These are phyloP conservation scores for Capromys pilorides DNA, from an alignment of 2,797 vertebrate species.

Conservation along the genomic window DNA sequence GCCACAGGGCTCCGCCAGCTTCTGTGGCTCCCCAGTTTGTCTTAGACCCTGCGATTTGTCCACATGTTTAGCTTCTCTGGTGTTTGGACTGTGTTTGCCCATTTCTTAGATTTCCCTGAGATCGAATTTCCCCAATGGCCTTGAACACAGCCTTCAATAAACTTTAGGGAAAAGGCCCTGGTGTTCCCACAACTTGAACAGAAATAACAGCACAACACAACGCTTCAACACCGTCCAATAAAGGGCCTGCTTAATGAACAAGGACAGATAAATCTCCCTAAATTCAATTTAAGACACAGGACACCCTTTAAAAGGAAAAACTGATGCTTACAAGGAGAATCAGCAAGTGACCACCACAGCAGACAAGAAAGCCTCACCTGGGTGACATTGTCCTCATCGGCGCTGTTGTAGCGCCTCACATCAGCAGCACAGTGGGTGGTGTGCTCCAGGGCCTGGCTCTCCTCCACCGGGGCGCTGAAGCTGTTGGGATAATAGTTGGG, in stretches of 20 bases:
- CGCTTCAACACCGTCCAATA: not conserved
- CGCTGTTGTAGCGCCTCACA: constrained; percentile 91
- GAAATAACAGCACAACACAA: not conserved
- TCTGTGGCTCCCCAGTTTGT: not conserved
- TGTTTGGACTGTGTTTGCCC: not conserved
- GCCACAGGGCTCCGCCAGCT: not conserved
- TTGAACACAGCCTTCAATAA: not conserved
- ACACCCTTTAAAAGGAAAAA: not conserved
- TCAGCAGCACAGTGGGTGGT: constrained; percentile 84
- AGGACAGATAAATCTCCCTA: not conserved
- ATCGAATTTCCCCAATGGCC: not conserved
- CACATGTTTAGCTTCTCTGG: not conserved
- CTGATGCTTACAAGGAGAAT: not conserved
- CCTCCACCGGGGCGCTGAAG: constrained; percentile 91
- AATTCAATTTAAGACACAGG: not conserved
- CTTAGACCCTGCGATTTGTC: not conserved
- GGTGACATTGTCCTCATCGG: constrained; percentile 92
- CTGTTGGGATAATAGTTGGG: constrained; percentile 99
- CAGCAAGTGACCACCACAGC: not conserved
- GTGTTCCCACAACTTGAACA: too few species aligned
- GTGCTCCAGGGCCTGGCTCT: constrained; percentile 85
- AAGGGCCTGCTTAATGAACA: not conserved
- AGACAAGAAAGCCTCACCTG: constrained; percentile 87
- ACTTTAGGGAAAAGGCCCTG: not conserved
- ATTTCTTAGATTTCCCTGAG: not conserved